A percentile compares a stretch with the other conserved stretches of the same genome.
Evolutionary conservation across 1,140 invertebrate genomes (phyloP).

Genomic region (Eumeta japonica): DNA sequence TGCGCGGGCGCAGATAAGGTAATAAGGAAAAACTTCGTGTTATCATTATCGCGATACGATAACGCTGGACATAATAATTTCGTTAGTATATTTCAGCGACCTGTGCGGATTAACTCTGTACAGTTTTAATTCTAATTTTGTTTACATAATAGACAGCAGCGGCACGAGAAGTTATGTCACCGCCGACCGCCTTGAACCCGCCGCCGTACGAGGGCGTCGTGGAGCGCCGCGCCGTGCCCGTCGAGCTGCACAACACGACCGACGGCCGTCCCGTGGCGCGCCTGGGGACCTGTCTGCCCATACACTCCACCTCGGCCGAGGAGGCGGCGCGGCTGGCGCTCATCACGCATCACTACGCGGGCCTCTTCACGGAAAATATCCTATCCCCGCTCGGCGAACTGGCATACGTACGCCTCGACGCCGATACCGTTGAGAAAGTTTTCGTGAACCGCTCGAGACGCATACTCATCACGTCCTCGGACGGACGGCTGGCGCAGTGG

Average conservation of each 20-base stretch:
- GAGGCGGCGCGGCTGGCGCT: too few relatives aligned
- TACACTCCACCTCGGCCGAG: slow-evolving; percentile 35
- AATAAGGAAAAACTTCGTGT: too few relatives aligned
- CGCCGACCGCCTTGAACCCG: too few relatives aligned
- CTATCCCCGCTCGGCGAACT: slow-evolving; percentile 38
- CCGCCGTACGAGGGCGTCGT: slow-evolving; percentile 38
- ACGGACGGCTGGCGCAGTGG: slow-evolving; percentile 41
- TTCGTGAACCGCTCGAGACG: slow-evolving; percentile 44
- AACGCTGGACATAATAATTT: too few relatives aligned
- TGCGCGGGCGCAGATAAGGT: too few relatives aligned
- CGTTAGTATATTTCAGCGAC: too few relatives aligned
- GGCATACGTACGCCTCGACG: slow-evolving; percentile 37
- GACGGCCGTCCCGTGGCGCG: slow-evolving; percentile 29
- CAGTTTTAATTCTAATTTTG: too few relatives aligned
- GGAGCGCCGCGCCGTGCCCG: slow-evolving; percentile 21
- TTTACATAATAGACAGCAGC: too few relatives aligned
- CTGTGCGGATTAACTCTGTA: too few relatives aligned
- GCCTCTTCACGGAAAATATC: slow-evolving; percentile 34
- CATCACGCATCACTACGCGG: slow-evolving; percentile 50
- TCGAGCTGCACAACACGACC: slow-evolving; percentile 24
- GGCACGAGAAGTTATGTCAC: too few relatives aligned
- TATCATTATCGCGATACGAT: too few relatives aligned
- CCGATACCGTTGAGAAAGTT: slow-evolving; percentile 40
- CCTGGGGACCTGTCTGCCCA: slow-evolving; percentile 26
- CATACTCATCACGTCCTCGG: slow-evolving; percentile 33